A percentile compares a stretch with the other conserved stretches of the same genome.
Evolutionary conservation across 2,797 vertebrate genomes (phyloP).

Genomic region (Enteromius anoplus): DNA sequence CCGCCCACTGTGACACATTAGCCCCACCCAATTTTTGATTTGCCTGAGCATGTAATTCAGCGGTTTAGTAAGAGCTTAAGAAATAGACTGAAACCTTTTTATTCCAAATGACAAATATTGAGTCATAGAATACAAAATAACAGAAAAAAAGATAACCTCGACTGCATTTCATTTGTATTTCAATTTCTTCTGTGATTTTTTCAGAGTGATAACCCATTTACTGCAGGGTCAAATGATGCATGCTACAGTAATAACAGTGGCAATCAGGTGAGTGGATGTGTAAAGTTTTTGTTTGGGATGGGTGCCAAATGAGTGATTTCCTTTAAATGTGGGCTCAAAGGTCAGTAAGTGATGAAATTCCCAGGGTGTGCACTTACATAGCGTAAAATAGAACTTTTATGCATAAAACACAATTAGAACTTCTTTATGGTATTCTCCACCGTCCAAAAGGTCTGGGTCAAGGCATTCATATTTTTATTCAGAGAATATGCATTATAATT

Average conservation of each 20-base stretch:
- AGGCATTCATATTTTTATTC: neutral
- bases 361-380: constrained; percentile 23
- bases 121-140: neutral
- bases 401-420: neutral
- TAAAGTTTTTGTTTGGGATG: constrained; percentile 40
- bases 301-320: constrained; percentile 51
- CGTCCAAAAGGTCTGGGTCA: neutral
- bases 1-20: constrained; percentile 35
- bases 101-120: neutral
- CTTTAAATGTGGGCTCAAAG: constrained; percentile 41
- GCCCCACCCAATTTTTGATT: constrained; percentile 35
- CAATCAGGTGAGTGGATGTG: constrained; percentile 46
- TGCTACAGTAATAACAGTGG: constrained; percentile 34
- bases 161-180: neutral
- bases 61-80: neutral
- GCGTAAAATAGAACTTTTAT: constrained; percentile 22
- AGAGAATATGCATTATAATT: neutral
- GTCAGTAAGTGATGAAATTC: constrained; percentile 43
- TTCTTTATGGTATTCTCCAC: neutral
- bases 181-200: neutral
- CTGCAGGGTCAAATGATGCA: constrained; percentile 17
- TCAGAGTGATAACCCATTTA: neutral
- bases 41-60: constrained; percentile 46
- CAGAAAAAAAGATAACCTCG: neutral
- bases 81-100: neutral